Conservation (phyloP, 2,888 invertebrate genomes). For the Thymelicus sylvestris region DNA sequence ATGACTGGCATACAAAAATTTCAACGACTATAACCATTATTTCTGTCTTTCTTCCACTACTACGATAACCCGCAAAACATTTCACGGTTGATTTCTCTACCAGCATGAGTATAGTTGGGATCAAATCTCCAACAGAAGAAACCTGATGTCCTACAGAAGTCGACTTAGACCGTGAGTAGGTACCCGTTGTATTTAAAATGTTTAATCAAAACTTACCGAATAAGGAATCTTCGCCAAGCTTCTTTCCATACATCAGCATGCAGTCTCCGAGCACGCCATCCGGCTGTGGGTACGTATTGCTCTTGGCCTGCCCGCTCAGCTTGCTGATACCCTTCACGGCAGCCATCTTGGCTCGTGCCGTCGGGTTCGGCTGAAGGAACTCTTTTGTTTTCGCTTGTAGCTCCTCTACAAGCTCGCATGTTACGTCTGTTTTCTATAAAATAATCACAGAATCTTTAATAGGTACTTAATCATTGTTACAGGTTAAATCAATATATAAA, state of each 20-base stretch:
- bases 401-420: conserved; percentile 98
- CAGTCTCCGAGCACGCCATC: conserved; percentile 99
- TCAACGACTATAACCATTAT: too few species aligned
- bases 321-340: conserved; percentile 98
- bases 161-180: too few species aligned
- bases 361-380: conserved; percentile 99
- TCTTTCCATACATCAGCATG: conserved; percentile 97
- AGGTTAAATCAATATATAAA: too few species aligned
- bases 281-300: conserved; percentile 98
- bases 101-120: too few species aligned
- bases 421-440: conserved; percentile 98
- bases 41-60: too few species aligned
- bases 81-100: too few species aligned
- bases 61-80: too few species aligned
- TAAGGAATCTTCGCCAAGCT: conserved; percentile 96
- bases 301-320: conserved; percentile 97
- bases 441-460: not conserved
- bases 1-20: too few species aligned
- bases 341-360: conserved; percentile 96
- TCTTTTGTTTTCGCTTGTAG: conserved; percentile 98
- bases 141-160: too few species aligned
- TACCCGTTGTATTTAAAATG: too few species aligned
- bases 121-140: too few species aligned
- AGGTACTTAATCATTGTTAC: too few species aligned
- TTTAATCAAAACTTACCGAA: conserved; percentile 87